Evolutionary conservation across 2,113 vertebrate genomes (phyloP).

Genomic region (Corythoichthys intestinalis): DNA sequence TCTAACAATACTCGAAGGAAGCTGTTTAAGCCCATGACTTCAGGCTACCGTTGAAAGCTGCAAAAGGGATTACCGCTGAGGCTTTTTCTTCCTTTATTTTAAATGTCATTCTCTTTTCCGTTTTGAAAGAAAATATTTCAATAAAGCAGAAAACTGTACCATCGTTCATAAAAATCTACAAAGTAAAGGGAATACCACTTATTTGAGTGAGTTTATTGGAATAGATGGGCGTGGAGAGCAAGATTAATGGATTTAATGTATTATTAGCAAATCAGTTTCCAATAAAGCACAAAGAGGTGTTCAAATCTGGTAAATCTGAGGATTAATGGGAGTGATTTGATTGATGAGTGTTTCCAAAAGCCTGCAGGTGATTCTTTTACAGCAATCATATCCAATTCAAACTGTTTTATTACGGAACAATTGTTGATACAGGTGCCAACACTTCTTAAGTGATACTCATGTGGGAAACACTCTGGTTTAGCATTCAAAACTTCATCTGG

Average conservation of each 20-base stretch:
- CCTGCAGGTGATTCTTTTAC: constrained; percentile 73
- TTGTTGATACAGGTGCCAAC: constrained; percentile 59
- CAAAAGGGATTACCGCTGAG: constrained; percentile 58
- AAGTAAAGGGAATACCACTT: constrained; percentile 37
- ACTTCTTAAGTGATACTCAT: constrained; percentile 62
- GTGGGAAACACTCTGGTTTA: constrained; percentile 44
- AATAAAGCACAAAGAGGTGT: constrained; percentile 70
- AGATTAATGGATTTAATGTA: constrained; percentile 64
- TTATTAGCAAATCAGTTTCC: constrained; percentile 72
- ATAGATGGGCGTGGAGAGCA: constrained; percentile 46
- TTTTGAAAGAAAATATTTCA: constrained; percentile 52
- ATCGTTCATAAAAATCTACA: constrained; percentile 41
- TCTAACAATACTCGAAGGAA: constrained; percentile 32
- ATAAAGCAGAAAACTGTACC: constrained; percentile 48
- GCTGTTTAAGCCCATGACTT: constrained; percentile 24
- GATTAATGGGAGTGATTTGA: constrained; percentile 57
- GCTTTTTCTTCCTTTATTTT: constrained; percentile 44
- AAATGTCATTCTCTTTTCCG: constrained; percentile 43
- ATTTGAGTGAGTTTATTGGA: constrained; percentile 62
- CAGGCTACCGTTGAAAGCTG: constrained; percentile 37
- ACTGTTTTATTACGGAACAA: constrained; percentile 56
- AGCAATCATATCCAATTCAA: constrained; percentile 51
- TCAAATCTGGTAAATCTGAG: constrained; percentile 40
- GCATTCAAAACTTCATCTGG: constrained; percentile 42
- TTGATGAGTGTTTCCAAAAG: constrained; percentile 62